These are phyloP conservation scores for Falcunculus frontatus DNA, from an alignment of 2,113 vertebrate genomes.

Conservation along the genomic window DNA sequence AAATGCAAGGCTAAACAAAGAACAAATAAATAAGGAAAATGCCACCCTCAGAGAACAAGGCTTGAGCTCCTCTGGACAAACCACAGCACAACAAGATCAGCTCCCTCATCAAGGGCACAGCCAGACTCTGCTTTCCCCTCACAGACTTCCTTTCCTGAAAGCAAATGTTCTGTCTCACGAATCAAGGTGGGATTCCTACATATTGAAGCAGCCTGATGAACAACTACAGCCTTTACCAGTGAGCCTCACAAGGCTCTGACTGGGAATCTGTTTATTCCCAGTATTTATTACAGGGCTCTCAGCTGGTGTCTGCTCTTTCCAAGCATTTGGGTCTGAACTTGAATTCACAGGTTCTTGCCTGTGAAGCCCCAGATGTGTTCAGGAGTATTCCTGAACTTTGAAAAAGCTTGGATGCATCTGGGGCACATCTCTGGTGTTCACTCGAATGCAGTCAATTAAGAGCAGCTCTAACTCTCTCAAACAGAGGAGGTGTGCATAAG, in stretches of 20 bases:
- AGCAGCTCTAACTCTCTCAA: background rate
- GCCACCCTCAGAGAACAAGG: background rate
- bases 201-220: background rate
- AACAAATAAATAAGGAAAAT: slow-evolving; percentile 17
- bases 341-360: background rate
- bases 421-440: background rate
- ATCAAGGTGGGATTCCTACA: background rate
- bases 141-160: background rate
- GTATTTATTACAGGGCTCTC: background rate
- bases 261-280: background rate
- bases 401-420: background rate
- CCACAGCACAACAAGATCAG: background rate
- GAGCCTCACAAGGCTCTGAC: background rate
- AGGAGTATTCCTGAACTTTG: background rate
- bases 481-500: background rate
- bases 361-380: background rate
- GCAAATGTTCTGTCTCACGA: background rate
- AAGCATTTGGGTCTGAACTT: background rate
- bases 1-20: slow-evolving; percentile 6
- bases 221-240: background rate
- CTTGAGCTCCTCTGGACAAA: background rate
- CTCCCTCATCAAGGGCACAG: background rate
- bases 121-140: background rate
- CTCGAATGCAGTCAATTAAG: background rate
- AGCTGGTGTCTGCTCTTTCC: background rate